Percentiles rank a stretch among this genome's conserved stretches.
Evolutionary conservation across 2,888 invertebrate species (phyloP).

Genomic region (Trichogramma dendrolimi): DNA sequence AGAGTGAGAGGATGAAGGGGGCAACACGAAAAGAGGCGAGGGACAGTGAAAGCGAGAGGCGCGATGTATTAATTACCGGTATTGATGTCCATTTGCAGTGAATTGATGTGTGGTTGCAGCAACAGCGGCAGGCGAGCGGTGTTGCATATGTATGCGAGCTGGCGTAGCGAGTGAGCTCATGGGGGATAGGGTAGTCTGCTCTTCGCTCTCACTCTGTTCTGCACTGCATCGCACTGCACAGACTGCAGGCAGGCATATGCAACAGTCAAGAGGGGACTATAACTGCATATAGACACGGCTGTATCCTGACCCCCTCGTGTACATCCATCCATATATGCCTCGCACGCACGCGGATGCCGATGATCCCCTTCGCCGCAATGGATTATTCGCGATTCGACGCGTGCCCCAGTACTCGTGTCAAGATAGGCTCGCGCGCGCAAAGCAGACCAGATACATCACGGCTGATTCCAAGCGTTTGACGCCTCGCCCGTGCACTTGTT

Average conservation of each 20-base stretch:
- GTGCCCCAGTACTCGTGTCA: slow-evolving; percentile 18
- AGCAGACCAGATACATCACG: background rate
- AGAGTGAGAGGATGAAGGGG: slow-evolving; percentile 4
- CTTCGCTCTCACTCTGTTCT: background rate
- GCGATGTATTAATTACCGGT: slow-evolving; percentile 54
- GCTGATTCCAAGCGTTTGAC: slow-evolving; percentile 2
- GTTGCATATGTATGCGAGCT: slow-evolving; percentile 36
- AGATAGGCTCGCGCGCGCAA: slow-evolving; percentile 1
- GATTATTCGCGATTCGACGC: slow-evolving; percentile 23
- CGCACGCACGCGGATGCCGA: slow-evolving; percentile 11
- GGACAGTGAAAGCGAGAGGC: slow-evolving; percentile 40
- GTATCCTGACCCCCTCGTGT: too few relatives aligned
- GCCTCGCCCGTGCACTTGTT: background rate
- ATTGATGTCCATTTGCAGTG: slow-evolving; percentile 54
- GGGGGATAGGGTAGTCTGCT: too few relatives aligned
- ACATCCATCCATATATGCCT: background rate
- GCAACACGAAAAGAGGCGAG: slow-evolving; percentile 25
- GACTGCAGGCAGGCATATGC: too few relatives aligned
- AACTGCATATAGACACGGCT: too few relatives aligned
- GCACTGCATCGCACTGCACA: slow-evolving; percentile 5
- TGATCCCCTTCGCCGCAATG: slow-evolving; percentile 15
- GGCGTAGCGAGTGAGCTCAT: slow-evolving; percentile 32
- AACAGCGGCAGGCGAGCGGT: too few relatives aligned
- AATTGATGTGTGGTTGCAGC: slow-evolving; percentile 51
- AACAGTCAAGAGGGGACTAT: too few relatives aligned